A percentile compares a stretch with the other conserved stretches of the same genome.
These are phyloP conservation scores for Python bivittatus DNA, from an alignment of 2,113 vertebrate species.

Conservation along the genomic window DNA sequence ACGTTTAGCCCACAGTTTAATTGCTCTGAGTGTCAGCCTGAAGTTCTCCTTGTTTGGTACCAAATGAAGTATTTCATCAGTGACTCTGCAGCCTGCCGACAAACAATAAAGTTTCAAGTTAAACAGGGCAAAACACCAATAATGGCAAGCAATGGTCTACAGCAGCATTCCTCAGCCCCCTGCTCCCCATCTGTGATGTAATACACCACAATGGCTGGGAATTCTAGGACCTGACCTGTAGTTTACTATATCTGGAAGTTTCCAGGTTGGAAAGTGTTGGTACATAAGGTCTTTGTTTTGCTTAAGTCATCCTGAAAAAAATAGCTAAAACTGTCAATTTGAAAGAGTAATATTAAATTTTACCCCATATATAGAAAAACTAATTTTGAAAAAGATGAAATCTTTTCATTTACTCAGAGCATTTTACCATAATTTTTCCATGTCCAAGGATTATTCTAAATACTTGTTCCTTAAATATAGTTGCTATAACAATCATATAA, in stretches of 20 bases:
- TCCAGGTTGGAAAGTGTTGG: not conserved
- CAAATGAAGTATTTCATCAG: conserved; percentile 95
- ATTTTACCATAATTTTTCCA: not conserved
- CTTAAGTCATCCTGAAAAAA: not conserved
- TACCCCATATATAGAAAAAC: not conserved
- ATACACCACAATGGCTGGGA: no score
- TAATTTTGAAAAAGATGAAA: not conserved
- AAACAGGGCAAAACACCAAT: not conserved
- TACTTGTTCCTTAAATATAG: no score
- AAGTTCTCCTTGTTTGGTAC: conserved; percentile 98
- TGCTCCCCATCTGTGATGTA: not conserved
- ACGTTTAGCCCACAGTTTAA: conserved; percentile 99
- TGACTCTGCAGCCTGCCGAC: conserved; percentile 90
- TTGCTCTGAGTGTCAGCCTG: conserved; percentile 88
- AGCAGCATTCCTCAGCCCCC: not conserved
- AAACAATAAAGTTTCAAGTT: conserved; percentile 6
- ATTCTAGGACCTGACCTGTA: no score
- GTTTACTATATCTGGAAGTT: not conserved
- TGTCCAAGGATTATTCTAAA: not conserved
- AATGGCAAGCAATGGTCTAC: not conserved
- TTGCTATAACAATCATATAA: not conserved
- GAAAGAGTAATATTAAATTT: not conserved
- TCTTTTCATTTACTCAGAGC: not conserved
- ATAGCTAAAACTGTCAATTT: not conserved
- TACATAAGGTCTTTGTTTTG: not conserved